Evolutionary conservation across 2,888 invertebrate genomes (phyloP).

Genomic region (Megaustenia siamemsis): DNA sequence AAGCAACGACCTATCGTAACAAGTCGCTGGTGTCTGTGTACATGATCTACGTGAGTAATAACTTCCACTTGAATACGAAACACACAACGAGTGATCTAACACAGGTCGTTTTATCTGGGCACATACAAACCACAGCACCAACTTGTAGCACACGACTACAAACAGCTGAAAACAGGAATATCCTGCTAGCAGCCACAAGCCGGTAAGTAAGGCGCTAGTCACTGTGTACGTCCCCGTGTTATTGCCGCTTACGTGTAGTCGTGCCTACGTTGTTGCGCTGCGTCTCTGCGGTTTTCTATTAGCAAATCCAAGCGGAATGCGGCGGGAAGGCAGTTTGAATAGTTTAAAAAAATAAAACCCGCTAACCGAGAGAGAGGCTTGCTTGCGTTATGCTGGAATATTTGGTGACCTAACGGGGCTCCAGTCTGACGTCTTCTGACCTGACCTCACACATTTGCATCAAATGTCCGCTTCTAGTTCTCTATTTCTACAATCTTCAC

Average conservation of each 20-base stretch:
- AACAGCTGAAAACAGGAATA: not conserved
- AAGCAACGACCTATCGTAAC: too few relatives aligned
- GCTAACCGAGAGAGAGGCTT: slow-evolving; percentile 28
- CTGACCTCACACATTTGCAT: slow-evolving; percentile 34
- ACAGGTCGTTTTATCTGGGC: too few relatives aligned
- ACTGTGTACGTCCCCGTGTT: not conserved
- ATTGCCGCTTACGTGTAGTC: not conserved
- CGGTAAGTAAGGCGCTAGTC: not conserved
- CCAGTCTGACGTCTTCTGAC: slow-evolving; percentile 33
- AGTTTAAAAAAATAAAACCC: slow-evolving; percentile 34
- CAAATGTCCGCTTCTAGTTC: not conserved
- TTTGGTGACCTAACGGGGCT: slow-evolving; percentile 44
- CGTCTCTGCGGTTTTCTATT: slow-evolving; percentile 31
- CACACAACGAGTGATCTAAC: too few relatives aligned
- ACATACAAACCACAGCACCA: too few relatives aligned
- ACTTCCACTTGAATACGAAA: too few relatives aligned
- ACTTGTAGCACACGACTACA: too few relatives aligned
- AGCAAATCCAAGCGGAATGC: slow-evolving; percentile 8
- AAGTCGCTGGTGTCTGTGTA: too few relatives aligned
- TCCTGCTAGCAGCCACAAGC: not conserved
- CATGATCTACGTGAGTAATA: too few relatives aligned
- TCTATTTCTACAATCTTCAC: not conserved
- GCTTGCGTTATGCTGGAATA: slow-evolving; percentile 44
- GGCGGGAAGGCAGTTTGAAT: slow-evolving; percentile 31
- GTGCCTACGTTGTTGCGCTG: slow-evolving; percentile 32